These are phyloP conservation scores for Papilio xuthus DNA, from an alignment of 1,140 invertebrate genomes.

Conservation along the genomic window DNA sequence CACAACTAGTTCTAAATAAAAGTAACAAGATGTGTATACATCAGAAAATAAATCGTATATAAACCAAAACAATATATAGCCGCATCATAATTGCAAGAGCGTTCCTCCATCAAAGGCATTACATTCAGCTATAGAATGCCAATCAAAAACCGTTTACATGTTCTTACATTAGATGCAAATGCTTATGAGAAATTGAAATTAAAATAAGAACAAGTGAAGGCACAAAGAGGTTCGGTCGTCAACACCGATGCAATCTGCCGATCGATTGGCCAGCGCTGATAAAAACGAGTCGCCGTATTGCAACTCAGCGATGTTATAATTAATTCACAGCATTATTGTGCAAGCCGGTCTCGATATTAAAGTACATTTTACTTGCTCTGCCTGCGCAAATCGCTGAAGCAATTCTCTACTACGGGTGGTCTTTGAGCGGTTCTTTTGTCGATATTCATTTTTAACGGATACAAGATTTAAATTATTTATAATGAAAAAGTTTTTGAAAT, in stretches of 20 bases:
- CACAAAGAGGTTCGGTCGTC: conserved; percentile 42
- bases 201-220: conserved; percentile 30
- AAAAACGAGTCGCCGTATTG: conserved; percentile 61
- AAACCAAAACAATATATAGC: conserved; percentile 2
- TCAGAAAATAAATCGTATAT: neutral
- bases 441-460: neutral
- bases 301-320: conserved; percentile 65
- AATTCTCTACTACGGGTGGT: conserved; percentile 37
- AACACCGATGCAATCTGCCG: conserved; percentile 47
- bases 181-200: conserved; percentile 32
- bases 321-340: conserved; percentile 72
- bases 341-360: conserved; percentile 72
- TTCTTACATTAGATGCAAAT: conserved; percentile 34
- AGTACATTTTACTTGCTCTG: conserved; percentile 59
- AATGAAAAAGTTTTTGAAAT: neutral
- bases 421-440: conserved; percentile 9
- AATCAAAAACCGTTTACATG: conserved; percentile 34
- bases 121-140: conserved; percentile 33
- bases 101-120: conserved; percentile 4
- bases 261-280: conserved; percentile 49
- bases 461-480: neutral
- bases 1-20: neutral
- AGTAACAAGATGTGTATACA: neutral
- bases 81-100: conserved; percentile 28
- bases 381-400: conserved; percentile 35